phyloP scores from a whole-genome alignment of 2,113 vertebrate species.

The Pollimyrus isidori region DNA sequence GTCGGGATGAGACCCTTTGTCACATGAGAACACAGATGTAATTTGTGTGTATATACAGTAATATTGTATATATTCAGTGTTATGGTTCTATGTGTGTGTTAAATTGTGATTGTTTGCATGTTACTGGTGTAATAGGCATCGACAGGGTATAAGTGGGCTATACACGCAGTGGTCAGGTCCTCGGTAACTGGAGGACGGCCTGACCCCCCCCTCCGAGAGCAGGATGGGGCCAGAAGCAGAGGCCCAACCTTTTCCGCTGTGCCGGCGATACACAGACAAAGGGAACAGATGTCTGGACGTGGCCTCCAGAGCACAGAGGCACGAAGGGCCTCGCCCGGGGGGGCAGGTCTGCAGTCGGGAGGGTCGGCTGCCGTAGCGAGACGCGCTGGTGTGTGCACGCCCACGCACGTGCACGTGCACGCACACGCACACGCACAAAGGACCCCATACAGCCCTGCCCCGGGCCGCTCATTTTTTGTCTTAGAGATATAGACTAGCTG shows the following conservation, averaged over 20 bases:
- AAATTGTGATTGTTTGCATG: neutral
- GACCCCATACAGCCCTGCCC: neutral
- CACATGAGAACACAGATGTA: neutral
- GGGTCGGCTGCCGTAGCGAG: neutral
- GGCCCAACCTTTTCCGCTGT: neutral
- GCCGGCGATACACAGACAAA: neutral
- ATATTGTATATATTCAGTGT: neutral
- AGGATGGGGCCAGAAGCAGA: neutral
- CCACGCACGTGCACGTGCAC: neutral
- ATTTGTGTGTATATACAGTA: neutral
- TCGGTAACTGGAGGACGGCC: neutral
- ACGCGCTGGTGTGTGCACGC: neutral
- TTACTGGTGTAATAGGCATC: neutral
- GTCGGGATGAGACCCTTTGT: neutral
- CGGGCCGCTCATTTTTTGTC: neutral
- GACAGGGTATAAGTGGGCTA: neutral
- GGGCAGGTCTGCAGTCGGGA: neutral
- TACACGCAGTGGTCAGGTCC: neutral
- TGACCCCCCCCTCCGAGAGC: neutral
- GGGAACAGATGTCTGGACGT: conserved; percentile 9
- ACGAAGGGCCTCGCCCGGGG: neutral
- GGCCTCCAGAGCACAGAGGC: neutral
- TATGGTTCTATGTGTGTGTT: neutral
- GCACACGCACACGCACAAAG: neutral
- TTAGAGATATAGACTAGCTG: neutral